Base-by-base conservation (phyloP, 2,888 invertebrate species). In the Aelia acuminata region DNA sequence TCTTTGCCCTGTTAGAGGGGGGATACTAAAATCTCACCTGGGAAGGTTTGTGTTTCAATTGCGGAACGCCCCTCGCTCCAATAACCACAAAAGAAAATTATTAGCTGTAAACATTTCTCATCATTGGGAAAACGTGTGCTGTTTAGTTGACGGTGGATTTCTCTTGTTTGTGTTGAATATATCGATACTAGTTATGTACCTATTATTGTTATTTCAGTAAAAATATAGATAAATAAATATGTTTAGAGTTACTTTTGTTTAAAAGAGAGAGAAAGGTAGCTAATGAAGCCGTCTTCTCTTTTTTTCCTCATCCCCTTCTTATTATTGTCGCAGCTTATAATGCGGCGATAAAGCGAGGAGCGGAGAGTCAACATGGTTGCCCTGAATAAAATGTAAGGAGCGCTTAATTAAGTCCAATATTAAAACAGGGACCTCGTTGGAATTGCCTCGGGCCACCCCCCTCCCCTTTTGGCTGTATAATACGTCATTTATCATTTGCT, bases 371-470 rank as follows among this genome's bases (percentile, higher is more conserved):
- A 86, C 86, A 86, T 50, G 53, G 63, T 31, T 22, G n/a, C 63
- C 63, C 63, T 57, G 43, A 47, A 57, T 57, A 86, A 57, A 86
- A 86, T 86, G 86, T 86, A 86, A 50, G 53, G 49, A 47, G 53
- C 86, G 57, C 86, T 57, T 86, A 86, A 86, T 86, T 86, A 86
- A 57, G 53, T 86, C 63, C 57, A 50, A 86, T 86, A 86, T 86
- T 86, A 86, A 86, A 86, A 86, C 63, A 47, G 86, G 53, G 49
- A 63, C 50, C 43, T 86, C 57, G 50, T 47, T 39, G 86, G 53
- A 86, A 86, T 57, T 43, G 86, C 84, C 49, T 31, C 49, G 18
- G 57, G 63, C 31, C 31, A 39, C 85, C 35, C 49, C 53, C 11
- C 26, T 10, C 43, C 15, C 48, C 5, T n/a, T 48, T 75, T 39